Conservation (phyloP, 2,113 vertebrate species). For the Lycocorax pyrrhopterus region DNA sequence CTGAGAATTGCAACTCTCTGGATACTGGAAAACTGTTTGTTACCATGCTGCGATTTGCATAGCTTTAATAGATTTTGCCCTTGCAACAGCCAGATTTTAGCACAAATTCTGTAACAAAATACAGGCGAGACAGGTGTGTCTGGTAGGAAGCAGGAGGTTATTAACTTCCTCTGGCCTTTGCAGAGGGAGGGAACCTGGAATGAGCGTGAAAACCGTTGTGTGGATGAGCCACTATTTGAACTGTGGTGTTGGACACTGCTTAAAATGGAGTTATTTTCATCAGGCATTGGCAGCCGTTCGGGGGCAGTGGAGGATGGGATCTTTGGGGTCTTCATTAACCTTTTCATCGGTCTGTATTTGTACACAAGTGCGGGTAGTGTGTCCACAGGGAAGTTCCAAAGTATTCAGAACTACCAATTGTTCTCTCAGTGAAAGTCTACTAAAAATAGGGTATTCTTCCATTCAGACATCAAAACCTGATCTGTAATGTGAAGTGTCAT, state of each 20-base stretch:
- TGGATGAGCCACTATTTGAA: background rate
- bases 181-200: background rate
- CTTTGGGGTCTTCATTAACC: background rate
- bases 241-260: background rate
- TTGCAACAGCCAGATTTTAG: background rate
- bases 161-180: background rate
- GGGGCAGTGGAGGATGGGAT: background rate
- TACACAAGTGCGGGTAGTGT: fast-evolving
- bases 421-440: slow-evolving; percentile 2
- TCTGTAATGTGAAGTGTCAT: slow-evolving; percentile 62
- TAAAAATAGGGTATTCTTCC: slow-evolving; percentile 65
- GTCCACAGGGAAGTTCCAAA: background rate
- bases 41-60: background rate
- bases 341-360: background rate
- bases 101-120: background rate
- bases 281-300: fast-evolving
- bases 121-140: fast-evolving
- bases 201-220: background rate
- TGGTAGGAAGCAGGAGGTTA: background rate
- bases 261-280: background rate
- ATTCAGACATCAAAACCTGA: slow-evolving; percentile 64
- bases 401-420: background rate
- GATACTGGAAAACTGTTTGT: background rate
- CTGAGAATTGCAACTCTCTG: background rate
- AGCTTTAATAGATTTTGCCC: background rate